These are phyloP conservation scores for Phycodurus eques DNA, from an alignment of 2,113 vertebrate genomes.

Conservation along the genomic window DNA sequence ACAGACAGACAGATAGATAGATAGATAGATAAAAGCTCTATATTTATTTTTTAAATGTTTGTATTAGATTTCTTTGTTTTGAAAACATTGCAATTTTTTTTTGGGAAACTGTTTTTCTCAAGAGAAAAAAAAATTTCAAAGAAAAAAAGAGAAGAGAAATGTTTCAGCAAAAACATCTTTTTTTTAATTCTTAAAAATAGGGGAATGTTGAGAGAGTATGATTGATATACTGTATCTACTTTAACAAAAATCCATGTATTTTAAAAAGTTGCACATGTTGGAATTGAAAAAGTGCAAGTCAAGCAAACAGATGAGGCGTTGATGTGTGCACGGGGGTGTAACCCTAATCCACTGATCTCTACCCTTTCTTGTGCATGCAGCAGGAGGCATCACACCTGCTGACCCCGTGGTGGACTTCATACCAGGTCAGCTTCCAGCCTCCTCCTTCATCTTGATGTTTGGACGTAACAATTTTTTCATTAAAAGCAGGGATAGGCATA, in stretches of 20 bases:
- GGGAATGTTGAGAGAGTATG: not conserved
- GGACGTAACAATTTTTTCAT: no score
- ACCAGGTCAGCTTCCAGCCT: conserved; percentile 51
- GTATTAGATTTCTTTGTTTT: no score
- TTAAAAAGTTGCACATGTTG: not conserved
- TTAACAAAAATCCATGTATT: not conserved
- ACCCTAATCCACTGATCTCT: conserved; percentile 34
- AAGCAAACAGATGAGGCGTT: conserved; percentile 7
- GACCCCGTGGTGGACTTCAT: conserved; percentile 39
- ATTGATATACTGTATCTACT: not conserved
- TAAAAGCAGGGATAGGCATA: not conserved
- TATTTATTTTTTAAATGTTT: no score
- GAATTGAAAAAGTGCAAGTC: not conserved
- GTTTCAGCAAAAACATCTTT: no score
- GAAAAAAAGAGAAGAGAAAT: no score
- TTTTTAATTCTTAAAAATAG: not conserved
- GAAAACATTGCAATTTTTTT: no score
- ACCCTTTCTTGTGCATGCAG: conserved; percentile 42
- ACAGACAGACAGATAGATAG: no score
- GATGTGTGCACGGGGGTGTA: conserved; percentile 36
- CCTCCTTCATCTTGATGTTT: not conserved
- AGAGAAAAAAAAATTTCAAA: no score
- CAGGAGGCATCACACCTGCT: conserved; percentile 18
- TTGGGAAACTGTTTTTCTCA: no score
- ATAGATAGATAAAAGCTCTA: no score